Conservation (phyloP, 2,888 invertebrate species). For the Ceriagrion tenellum region DNA sequence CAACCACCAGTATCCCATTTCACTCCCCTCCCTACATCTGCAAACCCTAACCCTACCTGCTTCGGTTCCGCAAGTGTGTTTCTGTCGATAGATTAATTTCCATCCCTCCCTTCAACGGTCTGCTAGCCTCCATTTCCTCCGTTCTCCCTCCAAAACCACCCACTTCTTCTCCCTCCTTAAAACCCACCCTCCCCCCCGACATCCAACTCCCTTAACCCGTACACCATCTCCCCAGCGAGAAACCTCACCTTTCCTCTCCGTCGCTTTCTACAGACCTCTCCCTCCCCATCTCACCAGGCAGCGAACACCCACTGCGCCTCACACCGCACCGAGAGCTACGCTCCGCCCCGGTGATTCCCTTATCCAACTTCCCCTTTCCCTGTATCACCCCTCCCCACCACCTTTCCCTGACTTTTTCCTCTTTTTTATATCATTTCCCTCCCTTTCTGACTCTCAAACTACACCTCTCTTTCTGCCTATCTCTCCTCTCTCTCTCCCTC, state of each 20-base stretch:
- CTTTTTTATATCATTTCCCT: neutral
- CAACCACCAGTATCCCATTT: neutral
- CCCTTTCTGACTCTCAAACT: neutral
- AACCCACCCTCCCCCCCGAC: neutral
- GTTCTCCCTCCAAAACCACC: neutral
- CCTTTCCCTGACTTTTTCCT: neutral
- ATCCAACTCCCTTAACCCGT: too few relatives aligned
- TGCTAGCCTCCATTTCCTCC: neutral
- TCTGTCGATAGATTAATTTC: conserved; percentile 18
- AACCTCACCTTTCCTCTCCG: too few relatives aligned
- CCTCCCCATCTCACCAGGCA: too few relatives aligned
- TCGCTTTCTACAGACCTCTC: too few relatives aligned
- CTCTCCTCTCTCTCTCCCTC: too few relatives aligned
- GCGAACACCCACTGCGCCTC: neutral
- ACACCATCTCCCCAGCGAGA: too few relatives aligned
- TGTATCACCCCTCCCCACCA: neutral
- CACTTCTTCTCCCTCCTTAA: neutral
- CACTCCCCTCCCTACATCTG: neutral
- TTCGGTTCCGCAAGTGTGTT: neutral
- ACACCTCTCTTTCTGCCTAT: neutral
- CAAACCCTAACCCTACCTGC: neutral
- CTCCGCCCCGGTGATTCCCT: neutral
- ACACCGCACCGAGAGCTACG: neutral
- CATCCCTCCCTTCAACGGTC: neutral
- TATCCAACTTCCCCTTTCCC: neutral